Base-by-base conservation (phyloP, 2,797 vertebrate species). In the Helicolenus hilgendorfi region DNA sequence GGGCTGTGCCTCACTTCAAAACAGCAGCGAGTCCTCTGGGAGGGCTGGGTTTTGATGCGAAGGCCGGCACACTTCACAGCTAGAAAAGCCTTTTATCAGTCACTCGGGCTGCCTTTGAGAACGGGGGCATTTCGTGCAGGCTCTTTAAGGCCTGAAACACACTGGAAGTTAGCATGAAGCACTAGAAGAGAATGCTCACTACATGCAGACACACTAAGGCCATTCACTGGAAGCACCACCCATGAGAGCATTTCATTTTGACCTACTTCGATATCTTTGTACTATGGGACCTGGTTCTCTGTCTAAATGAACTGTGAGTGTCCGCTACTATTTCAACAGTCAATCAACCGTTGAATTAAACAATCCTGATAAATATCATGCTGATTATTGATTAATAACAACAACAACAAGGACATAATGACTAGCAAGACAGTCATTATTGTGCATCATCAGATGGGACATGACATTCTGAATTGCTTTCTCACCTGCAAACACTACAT, bases 21-120 rank as follows among this genome's bases (percentile, higher is more conserved):
- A 93, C 89, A 84, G 63, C 88, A 86, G 84, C 13, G 5, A 60
- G 53, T 93, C 93, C 92, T 89, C 55, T 81, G 96, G 94, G 94
- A 93, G 81, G 68, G 74, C 67, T 77, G 22, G 49, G 85, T 85
- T 95, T 85, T 94, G 93, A 95, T 92, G 92, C 69, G 18, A 87
- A 86, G 93, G 91, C 86, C 76, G 64, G 89, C 82, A 87, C 90
- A 94, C 94, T 96, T 96, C 94, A 96, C 93, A 96, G 96, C 89
- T 87, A 87, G 90, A 93, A 93, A 97, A 96, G 92, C 95, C 94
- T 96, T 97, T 96, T 96, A 97, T 97, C 95, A 95, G 90, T 92
- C 91, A 93, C 92, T 94, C 79, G 10, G 70, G 86, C 92, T 89
- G 91, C 91, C 90, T 95, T 93, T 95, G 91, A 96, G 84, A 91